phyloP scores from a whole-genome alignment of 2,113 vertebrate genomes.

The Anser cygnoides region DNA sequence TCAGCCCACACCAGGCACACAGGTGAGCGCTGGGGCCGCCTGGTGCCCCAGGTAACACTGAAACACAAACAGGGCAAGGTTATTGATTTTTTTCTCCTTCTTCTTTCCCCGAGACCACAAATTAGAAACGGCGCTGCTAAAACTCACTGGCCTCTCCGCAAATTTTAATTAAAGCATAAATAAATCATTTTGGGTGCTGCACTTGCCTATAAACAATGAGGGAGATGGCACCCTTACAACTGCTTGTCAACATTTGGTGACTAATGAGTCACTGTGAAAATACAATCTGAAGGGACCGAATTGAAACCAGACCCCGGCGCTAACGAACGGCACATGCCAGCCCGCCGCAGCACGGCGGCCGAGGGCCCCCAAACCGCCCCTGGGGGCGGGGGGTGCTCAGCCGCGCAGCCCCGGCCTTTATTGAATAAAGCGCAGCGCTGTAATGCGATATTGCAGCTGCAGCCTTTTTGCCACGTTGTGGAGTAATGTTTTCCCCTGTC shows the following conservation, averaged over 20 bases:
- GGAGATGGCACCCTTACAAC: conserved; percentile 78
- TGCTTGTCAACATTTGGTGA: conserved; percentile 77
- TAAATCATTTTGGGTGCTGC: conserved; percentile 80
- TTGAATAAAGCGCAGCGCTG: conserved; percentile 64
- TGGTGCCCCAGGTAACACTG: conserved; percentile 58
- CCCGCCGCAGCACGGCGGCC: conserved; percentile 26
- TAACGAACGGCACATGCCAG: conserved; percentile 73
- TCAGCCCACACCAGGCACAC: not conserved
- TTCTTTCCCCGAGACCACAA: conserved; percentile 64
- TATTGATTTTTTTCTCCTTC: conserved; percentile 57
- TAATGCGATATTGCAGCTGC: conserved; percentile 70
- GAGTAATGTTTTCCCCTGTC: conserved; percentile 63
- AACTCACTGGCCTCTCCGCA: conserved; percentile 77
- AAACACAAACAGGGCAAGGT: conserved; percentile 49
- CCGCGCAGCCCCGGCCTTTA: conserved; percentile 56
- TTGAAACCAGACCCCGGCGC: conserved; percentile 75
- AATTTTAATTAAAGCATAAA: conserved; percentile 86
- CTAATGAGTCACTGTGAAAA: conserved; percentile 77
- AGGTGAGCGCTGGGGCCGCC: not conserved
- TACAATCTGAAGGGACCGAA: conserved; percentile 64
- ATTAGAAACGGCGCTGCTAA: conserved; percentile 77
- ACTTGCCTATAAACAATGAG: conserved; percentile 81
- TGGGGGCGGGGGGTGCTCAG: not conserved
- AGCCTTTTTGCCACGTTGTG: conserved; percentile 43
- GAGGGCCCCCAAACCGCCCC: conserved; percentile 68